Conservation (phyloP, 2,888 invertebrate genomes). For the Strigamia crassipes region DNA sequence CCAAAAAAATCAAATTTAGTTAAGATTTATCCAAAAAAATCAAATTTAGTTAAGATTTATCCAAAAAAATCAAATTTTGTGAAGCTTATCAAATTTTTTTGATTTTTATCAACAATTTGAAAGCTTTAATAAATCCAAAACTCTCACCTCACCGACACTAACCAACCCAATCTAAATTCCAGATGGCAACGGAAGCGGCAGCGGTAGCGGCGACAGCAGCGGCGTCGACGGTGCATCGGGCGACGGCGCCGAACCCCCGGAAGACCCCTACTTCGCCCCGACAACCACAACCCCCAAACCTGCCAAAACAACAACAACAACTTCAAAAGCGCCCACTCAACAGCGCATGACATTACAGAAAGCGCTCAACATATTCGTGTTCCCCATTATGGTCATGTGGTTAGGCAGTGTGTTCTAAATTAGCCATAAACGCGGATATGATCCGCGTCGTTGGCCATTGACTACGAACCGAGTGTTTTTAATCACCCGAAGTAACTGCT, state of each 20-base stretch:
- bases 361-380: slow-evolving; percentile 74
- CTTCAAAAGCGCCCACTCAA: slow-evolving; percentile 57
- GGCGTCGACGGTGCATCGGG: not conserved
- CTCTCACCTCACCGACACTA: not conserved
- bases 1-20: too few species aligned
- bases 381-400: slow-evolving; percentile 84
- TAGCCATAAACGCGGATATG: not conserved
- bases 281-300: slow-evolving; percentile 54
- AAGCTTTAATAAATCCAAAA: too few species aligned
- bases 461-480: too few species aligned
- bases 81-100: too few species aligned
- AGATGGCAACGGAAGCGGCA: slow-evolving; percentile 45
- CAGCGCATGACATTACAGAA: slow-evolving; percentile 65
- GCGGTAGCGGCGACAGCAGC: slow-evolving; percentile 46
- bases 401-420: slow-evolving; percentile 74
- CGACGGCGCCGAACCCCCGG: not conserved
- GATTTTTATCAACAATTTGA: too few species aligned
- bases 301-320: slow-evolving; percentile 53
- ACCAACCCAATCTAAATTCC: not conserved
- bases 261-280: slow-evolving; percentile 27
- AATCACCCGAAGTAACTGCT: too few species aligned
- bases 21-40: too few species aligned
- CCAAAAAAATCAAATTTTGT: too few species aligned
- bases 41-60: too few species aligned
- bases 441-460: too few species aligned